Conservation (phyloP, 2,797 vertebrate species). For the Petrocephalus sullivani region DNA sequence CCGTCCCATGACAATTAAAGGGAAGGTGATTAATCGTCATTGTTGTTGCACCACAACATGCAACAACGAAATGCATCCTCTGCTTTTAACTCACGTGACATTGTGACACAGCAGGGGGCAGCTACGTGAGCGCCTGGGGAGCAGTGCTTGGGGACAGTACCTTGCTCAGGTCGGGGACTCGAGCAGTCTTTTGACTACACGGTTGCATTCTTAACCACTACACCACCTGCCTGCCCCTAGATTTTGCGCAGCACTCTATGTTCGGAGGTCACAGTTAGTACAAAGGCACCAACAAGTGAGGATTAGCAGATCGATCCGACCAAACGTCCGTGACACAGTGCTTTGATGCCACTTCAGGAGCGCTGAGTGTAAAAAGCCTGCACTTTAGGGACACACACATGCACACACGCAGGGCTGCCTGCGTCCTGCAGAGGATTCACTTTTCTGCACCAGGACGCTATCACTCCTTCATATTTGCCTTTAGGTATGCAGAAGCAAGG, state of each 20-base stretch:
- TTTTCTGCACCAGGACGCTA: background rate
- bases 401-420: background rate
- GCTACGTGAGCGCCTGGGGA: too few species aligned
- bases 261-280: background rate
- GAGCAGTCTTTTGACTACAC: too few species aligned
- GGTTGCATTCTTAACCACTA: too few species aligned
- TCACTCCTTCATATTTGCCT: background rate
- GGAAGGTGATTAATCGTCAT: too few species aligned
- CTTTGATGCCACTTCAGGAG: background rate
- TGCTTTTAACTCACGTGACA: too few species aligned
- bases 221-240: too few species aligned
- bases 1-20: background rate
- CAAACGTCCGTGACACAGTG: background rate
- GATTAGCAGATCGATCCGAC: background rate
- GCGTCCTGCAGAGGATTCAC: background rate
- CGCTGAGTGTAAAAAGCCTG: background rate
- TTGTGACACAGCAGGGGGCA: too few species aligned
- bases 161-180: too few species aligned
- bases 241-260: too few species aligned
- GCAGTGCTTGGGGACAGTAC: too few species aligned
- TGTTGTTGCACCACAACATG: too few species aligned
- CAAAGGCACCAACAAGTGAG: background rate
- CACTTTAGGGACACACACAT: background rate
- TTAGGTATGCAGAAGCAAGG: background rate
- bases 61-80: too few species aligned